phyloP scores from a whole-genome alignment of 2,113 vertebrate species.

The Serilophus lunatus region DNA sequence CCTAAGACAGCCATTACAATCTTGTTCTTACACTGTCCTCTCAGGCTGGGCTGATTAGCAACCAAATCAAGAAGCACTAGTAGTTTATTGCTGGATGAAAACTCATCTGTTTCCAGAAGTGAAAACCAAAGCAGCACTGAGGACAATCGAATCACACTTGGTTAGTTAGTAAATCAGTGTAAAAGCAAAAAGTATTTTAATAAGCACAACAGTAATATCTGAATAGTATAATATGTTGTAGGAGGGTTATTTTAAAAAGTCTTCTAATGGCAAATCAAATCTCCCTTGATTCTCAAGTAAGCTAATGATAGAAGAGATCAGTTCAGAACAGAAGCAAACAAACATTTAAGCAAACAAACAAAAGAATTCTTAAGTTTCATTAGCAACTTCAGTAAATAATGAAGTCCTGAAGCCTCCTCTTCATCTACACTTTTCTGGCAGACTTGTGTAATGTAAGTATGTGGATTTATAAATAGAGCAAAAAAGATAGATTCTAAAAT shows the following conservation, averaged over 20 bases:
- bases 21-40: not conserved
- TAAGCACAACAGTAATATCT: not conserved
- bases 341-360: not conserved
- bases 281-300: not conserved
- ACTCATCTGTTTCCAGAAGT: not conserved
- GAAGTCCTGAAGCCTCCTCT: not conserved
- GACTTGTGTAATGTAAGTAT: not conserved
- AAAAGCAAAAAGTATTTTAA: not conserved
- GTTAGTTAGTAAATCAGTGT: not conserved
- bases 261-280: not conserved
- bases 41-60: not conserved
- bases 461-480: not conserved
- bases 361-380: not conserved
- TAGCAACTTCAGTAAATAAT: not conserved
- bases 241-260: not conserved
- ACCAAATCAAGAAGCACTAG: not conserved
- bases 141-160: not conserved
- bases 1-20: not conserved
- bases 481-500: not conserved
- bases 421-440: not conserved
- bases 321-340: not conserved
- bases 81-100: not conserved
- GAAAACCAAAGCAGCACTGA: not conserved
- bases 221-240: not conserved
- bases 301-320: not conserved